These are phyloP conservation scores for Rambutsinella grinnellia DNA, from an alignment of 2,888 invertebrate species.

Conservation along the genomic window DNA sequence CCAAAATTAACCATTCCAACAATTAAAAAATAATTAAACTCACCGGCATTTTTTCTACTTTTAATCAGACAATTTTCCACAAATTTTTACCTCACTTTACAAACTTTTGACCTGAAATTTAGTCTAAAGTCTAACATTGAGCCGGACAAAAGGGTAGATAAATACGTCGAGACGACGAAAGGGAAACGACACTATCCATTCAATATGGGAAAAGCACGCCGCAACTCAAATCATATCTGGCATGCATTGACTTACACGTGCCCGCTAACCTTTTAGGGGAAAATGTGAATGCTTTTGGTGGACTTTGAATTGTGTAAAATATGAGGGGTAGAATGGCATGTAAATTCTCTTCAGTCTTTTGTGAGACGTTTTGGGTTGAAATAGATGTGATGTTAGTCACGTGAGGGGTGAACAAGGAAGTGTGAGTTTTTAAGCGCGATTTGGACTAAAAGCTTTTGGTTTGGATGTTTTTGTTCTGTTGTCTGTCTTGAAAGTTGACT, in stretches of 20 bases:
- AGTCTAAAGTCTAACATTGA: conserved; percentile 20
- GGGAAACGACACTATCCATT: conserved; percentile 6
- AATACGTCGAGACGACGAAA: background rate
- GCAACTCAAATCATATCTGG: conserved; percentile 8
- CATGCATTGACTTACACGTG: background rate
- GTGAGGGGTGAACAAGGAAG: conserved; percentile 21
- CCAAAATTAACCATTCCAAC: background rate
- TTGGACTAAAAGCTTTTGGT: no score
- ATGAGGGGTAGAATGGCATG: no score
- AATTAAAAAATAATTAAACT: background rate
- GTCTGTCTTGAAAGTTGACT: no score
- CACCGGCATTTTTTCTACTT: conserved; percentile 6
- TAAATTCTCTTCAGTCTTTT: background rate
- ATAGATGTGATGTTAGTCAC: background rate
- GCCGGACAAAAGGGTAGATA: conserved; percentile 3
- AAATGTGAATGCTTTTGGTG: no score
- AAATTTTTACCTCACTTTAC: no score
- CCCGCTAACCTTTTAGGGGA: background rate
- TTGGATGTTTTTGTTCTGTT: no score
- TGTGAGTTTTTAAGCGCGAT: conserved; percentile 42
- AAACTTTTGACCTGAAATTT: no score
- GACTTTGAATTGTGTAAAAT: no score
- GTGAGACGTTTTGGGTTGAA: conserved; percentile 8
- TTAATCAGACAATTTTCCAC: no score
- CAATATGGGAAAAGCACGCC: conserved; percentile 48